Base-by-base conservation (phyloP, 2,888 invertebrate genomes). In the Pristionchus exspectatus region DNA sequence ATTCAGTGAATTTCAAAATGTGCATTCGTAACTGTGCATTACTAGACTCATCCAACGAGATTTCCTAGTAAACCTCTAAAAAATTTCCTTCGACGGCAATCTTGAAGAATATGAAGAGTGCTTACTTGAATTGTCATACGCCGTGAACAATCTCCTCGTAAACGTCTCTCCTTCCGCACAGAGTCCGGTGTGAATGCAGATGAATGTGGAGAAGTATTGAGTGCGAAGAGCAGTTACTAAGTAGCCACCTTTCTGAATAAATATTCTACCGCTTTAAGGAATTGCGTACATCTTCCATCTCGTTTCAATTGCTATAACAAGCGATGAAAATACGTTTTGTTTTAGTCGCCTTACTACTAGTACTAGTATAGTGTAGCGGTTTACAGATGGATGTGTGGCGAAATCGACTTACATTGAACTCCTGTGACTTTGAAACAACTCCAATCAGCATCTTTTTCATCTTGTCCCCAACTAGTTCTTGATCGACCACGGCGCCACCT, bases 131-230 rank as follows among this genome's bases (percentile, higher is more conserved):
- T 33, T 21, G 21, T 74, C 38, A 74, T 38, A 33, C 5, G 33
- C 18, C 74, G 74, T 74, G 74, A 74, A 74, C 5, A 74, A 9
- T 74, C 74, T 33, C 18, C 74, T 33, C 74, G 27, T 38, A 21
- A 74, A 74, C 5, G 16, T 9, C 21, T 44, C 74, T 3, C 21
- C 38, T 5, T 74, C 74, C 7, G 74, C 74, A 44, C 74, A 74
- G 3, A 74, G 24, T 21, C 74, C 74, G 21, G 74, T 74, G 24
- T 74, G 74, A 44, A 74, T 38, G 24, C 74, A 74, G 38, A 74
- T 74, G 38, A 74, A 74, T 1, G 74, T 74, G 21, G 74, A 38
- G 74, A 74, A 38, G 74, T 74, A 74, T n/a, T 74, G 33, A 9
- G 38, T 33, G 18, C 74, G 74, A 12, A 74, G 38, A 14, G 74